Evolutionary conservation across 2,888 invertebrate genomes (phyloP), one percentile per base, ranked within the genome.

Genomic region (Folsomia candida): DNA sequence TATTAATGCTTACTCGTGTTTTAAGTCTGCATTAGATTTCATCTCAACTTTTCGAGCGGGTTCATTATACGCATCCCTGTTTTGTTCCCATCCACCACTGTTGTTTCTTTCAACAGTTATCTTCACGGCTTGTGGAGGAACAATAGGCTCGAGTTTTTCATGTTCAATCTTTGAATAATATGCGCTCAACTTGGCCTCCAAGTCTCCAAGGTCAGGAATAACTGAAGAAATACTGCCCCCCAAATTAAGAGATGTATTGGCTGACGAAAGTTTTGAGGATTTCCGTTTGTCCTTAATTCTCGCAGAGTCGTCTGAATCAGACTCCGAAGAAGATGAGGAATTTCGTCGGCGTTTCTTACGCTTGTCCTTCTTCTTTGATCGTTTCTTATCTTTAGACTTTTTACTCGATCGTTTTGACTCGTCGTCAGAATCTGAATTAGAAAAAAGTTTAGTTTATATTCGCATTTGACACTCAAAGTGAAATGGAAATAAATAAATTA

Each of bases 141-240:
- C 18, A 24, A 68, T 59, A 9, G 64, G 26, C 24, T 20, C 84
- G 82, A 29, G 84, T 83, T 80, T 85, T 86, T 83, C 75, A 66
- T 90, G 90, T 81, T 91, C 90, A 72, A 91, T 87, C 84, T 89
- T 88, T 77, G 90, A 89, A 83, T 91, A 91, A 84, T 91, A 91
- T 60, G 91, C 91, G 83, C 86, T 89, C 80, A 91, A 85, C 82
- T 91, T 91, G 1, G 89, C 89, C 83, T 91, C 89, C 81, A 91
- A 83, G 82, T 91, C 90, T 81, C 90, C 89, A 73, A 91, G 85
- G 81, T 91, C 91, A 63, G 90, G 89, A 83, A 91, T 86, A 80
- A 87, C 67, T 69, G 37, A 70, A 27, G 60, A 51, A 1, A 59
- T 67, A 29, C 67, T 29, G 20, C 60, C 47, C 11, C 26, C n/a